Conservation (phyloP, 1,140 invertebrate genomes). For the Neelides sp. region DNA sequence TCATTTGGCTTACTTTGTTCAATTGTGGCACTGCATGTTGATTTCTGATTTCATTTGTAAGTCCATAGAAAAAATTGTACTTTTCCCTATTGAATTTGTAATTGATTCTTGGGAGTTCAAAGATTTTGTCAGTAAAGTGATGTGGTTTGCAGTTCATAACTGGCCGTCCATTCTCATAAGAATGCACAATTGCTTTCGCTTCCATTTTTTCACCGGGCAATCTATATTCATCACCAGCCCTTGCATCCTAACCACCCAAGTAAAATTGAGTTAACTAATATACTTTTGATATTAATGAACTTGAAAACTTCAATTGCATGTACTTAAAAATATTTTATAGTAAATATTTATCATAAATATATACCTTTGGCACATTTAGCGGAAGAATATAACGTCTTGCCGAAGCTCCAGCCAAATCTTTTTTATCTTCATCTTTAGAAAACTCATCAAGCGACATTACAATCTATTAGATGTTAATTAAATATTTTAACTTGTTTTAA, state of each 20-base stretch:
- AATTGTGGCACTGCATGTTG: background rate
- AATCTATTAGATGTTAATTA: background rate
- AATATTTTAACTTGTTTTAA: background rate
- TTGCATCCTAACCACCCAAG: too few relatives aligned
- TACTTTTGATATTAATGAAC: too few relatives aligned
- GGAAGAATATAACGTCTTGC: slow-evolving; percentile 21
- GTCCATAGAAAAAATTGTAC: slow-evolving; percentile 35
- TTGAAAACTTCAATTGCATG: too few relatives aligned
- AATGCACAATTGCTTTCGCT: slow-evolving; percentile 17
- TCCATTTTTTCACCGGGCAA: too few relatives aligned
- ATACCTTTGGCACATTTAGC: slow-evolving; percentile 16
- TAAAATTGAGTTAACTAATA: too few relatives aligned
- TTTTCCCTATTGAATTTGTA: slow-evolving; percentile 35
- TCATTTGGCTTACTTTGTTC: slow-evolving; percentile 11
- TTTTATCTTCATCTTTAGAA: too few relatives aligned
- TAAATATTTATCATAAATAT: too few relatives aligned
- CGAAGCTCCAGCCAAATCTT: slow-evolving; percentile 5
- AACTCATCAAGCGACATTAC: background rate
- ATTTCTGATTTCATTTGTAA: background rate
- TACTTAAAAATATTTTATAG: too few relatives aligned
- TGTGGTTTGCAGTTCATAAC: slow-evolving; percentile 20
- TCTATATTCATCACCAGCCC: too few relatives aligned
- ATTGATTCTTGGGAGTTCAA: slow-evolving; percentile 37
- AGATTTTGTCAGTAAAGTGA: slow-evolving; percentile 15
- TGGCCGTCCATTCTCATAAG: too few relatives aligned